phyloP scores from a whole-genome alignment of 2,797 vertebrate genomes.

The Chiropotes sagulatus region DNA sequence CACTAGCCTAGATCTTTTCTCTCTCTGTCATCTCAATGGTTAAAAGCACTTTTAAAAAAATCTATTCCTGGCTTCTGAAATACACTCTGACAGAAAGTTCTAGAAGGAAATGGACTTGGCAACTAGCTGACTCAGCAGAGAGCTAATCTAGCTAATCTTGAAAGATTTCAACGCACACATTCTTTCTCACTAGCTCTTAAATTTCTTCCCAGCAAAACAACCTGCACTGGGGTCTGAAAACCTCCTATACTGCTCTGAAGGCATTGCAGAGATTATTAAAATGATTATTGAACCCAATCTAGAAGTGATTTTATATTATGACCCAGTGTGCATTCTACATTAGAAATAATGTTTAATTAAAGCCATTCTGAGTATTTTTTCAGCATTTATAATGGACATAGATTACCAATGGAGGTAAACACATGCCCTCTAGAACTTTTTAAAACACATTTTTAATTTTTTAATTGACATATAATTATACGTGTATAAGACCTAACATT shows the following conservation, averaged over 20 bases:
- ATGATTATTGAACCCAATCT: conserved; percentile 8
- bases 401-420: background rate
- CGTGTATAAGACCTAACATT: background rate
- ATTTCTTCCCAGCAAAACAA: conserved; percentile 19
- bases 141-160: conserved; percentile 33
- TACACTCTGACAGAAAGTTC: background rate
- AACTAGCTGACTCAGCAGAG: conserved; percentile 30
- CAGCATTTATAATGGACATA: background rate
- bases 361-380: background rate
- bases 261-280: conserved; percentile 39
- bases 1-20: background rate
- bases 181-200: conserved; percentile 6
- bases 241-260: conserved; percentile 30
- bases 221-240: background rate
- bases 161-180: conserved; percentile 30
- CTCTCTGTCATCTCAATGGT: background rate
- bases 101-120: conserved; percentile 49
- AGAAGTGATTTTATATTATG: conserved; percentile 37
- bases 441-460: background rate
- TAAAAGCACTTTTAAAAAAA: conserved; percentile 46
- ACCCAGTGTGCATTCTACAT: background rate
- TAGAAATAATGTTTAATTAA: conserved; percentile 48
- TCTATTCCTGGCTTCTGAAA: conserved; percentile 33
- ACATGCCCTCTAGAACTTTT: background rate
- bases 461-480: background rate